phyloP scores from a whole-genome alignment of 1,140 invertebrate species.

The Spodoptera litura region DNA sequence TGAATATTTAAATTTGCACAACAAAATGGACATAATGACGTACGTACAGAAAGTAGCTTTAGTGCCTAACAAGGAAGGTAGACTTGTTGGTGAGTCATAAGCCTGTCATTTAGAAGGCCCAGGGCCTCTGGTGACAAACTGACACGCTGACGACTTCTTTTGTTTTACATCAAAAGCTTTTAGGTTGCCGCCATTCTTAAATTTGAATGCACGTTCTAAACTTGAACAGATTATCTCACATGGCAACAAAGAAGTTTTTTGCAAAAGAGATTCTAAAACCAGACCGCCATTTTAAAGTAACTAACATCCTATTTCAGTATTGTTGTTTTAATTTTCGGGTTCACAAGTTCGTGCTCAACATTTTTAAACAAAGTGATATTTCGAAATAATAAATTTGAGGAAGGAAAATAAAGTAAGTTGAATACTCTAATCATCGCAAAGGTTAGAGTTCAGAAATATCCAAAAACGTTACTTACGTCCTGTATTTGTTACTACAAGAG shows the following conservation, averaged over 20 bases:
- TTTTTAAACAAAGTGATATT: neutral
- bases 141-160: slow-evolving; percentile 8
- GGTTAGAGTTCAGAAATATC: slow-evolving; percentile 22
- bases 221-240: neutral
- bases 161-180: slow-evolving; percentile 9
- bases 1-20: slow-evolving; percentile 43
- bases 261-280: neutral
- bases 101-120: slow-evolving; percentile 40
- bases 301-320: neutral
- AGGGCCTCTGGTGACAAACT: slow-evolving; percentile 27
- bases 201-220: neutral
- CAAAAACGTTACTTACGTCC: slow-evolving; percentile 11
- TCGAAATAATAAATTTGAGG: slow-evolving; percentile 31
- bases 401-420: neutral
- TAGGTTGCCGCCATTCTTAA: neutral
- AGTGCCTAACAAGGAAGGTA: slow-evolving; percentile 34
- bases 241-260: neutral
- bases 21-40: slow-evolving; percentile 46
- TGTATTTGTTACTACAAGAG: neutral
- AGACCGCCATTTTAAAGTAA: neutral
- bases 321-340: neutral
- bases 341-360: slow-evolving; percentile 4
- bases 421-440: slow-evolving; percentile 15
- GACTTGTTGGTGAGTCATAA: slow-evolving; percentile 33
- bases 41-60: slow-evolving; percentile 37